These are phyloP conservation scores for Cryptoleucopteryx plumbea DNA, from an alignment of 2,113 vertebrate species.

Conservation along the genomic window DNA sequence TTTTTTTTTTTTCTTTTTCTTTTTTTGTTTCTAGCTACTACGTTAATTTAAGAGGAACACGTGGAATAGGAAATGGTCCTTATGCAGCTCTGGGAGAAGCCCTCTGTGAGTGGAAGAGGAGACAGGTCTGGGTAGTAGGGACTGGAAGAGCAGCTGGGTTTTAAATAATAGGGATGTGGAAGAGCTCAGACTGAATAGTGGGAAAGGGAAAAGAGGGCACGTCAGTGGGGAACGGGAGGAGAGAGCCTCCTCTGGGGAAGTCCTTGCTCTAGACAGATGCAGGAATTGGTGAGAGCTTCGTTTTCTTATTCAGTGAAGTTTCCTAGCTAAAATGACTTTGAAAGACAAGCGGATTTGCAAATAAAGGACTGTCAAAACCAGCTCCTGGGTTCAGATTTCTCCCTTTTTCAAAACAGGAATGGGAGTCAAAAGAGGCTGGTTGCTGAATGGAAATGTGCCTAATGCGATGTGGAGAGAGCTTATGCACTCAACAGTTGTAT, in stretches of 20 bases:
- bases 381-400: background rate
- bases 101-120: background rate
- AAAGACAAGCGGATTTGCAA: slow-evolving; percentile 13
- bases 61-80: background rate
- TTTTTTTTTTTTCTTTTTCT: too few species aligned
- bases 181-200: background rate
- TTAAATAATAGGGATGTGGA: background rate
- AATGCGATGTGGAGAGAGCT: background rate
- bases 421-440: background rate
- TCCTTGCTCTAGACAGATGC: background rate
- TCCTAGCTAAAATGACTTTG: background rate
- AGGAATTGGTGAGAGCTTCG: background rate
- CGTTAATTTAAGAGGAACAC: background rate
- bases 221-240: background rate
- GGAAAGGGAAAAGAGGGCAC: background rate
- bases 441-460: background rate
- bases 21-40: background rate
- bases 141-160: background rate
- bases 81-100: background rate
- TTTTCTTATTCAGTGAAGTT: background rate
- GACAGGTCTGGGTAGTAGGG: background rate
- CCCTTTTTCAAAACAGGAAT: background rate
- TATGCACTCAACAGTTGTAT: slow-evolving; percentile 26
- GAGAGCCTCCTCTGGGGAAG: background rate
- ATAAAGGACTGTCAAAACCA: background rate